These are phyloP conservation scores for Aplysina aerophoba DNA, from an alignment of 37 sponge, comb jelly and placozoan species.

Conservation along the genomic window DNA sequence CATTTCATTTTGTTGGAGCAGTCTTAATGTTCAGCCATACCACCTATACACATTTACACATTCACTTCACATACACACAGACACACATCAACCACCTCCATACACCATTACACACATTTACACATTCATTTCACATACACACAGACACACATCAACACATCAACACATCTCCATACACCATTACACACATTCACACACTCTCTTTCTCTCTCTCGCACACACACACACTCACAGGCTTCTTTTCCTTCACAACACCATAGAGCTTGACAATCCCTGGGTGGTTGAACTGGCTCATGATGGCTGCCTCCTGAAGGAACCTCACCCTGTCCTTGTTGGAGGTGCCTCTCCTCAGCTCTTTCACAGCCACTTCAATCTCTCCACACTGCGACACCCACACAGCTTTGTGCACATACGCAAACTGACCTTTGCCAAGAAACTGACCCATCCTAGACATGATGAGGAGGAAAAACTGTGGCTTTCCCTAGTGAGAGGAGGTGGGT, in stretches of 20 bases:
- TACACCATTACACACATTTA: slow-evolving; percentile 48
- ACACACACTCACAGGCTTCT: slow-evolving; percentile 12
- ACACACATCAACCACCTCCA: slow-evolving; percentile 51
- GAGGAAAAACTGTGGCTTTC: too few relatives aligned
- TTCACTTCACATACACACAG: slow-evolving; percentile 31
- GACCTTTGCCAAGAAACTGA: slow-evolving; percentile 5
- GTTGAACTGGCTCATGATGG: slow-evolving; percentile 37
- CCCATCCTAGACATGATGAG: not conserved
- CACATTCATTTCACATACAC: slow-evolving; percentile 55
- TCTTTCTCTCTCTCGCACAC: not conserved
- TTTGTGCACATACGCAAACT: slow-evolving; percentile 28
- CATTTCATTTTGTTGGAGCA: too few relatives aligned
- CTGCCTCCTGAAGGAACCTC: slow-evolving; percentile 33
- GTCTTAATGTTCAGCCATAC: too few relatives aligned
- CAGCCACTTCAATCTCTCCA: slow-evolving; percentile 14
- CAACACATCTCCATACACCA: slow-evolving; percentile 38
- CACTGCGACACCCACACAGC: not conserved
- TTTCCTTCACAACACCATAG: slow-evolving; percentile 28
- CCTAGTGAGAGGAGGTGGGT: too few relatives aligned
- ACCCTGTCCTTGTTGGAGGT: not conserved
- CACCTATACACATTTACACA: not conserved
- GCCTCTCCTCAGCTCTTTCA: not conserved
- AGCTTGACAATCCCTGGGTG: slow-evolving; percentile 16
- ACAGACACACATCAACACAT: slow-evolving; percentile 51
- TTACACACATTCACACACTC: slow-evolving; percentile 47